A percentile compares a stretch with the other conserved stretches of the same genome.
Evolutionary conservation across 1,140 invertebrate species (phyloP).

Genomic region (Drosophila simulans): DNA sequence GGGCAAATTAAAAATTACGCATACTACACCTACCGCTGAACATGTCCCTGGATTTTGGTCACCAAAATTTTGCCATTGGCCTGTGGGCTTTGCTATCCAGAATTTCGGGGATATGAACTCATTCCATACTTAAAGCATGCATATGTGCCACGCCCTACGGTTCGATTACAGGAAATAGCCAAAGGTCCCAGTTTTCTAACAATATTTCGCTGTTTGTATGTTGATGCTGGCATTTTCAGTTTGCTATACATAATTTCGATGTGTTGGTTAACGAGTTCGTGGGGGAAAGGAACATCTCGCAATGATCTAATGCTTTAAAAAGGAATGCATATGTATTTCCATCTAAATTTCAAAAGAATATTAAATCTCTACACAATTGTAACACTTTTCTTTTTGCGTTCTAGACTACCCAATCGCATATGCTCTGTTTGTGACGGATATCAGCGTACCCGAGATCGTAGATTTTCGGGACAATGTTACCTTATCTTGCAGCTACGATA

Average conservation of each 20-base stretch:
- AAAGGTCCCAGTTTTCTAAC: background rate
- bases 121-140: conserved; percentile 5
- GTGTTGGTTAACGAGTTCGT: background rate
- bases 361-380: too few species aligned
- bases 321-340: background rate
- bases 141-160: conserved; percentile 17
- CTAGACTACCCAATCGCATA: conserved; percentile 57
- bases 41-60: conserved; percentile 13
- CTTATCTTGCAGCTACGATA: conserved; percentile 86
- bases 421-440: conserved; percentile 76
- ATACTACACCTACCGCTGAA: conserved; percentile 16
- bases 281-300: background rate
- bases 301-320: background rate
- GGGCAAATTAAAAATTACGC: conserved; percentile 55
- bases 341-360: background rate
- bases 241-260: background rate
- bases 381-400: background rate
- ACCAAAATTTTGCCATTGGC: conserved; percentile 38
- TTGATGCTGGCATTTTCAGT: conserved; percentile 2
- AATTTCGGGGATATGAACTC: conserved; percentile 12
- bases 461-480: conserved; percentile 86
- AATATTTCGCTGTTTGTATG: conserved; percentile 4
- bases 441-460: conserved; percentile 85
- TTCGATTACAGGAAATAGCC: conserved; percentile 24
- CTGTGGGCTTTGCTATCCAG: conserved; percentile 25